Evolutionary conservation across 1,140 invertebrate species (phyloP), one percentile per base, ranked within the genome.

Genomic region (Dendrolimus punctatus): DNA sequence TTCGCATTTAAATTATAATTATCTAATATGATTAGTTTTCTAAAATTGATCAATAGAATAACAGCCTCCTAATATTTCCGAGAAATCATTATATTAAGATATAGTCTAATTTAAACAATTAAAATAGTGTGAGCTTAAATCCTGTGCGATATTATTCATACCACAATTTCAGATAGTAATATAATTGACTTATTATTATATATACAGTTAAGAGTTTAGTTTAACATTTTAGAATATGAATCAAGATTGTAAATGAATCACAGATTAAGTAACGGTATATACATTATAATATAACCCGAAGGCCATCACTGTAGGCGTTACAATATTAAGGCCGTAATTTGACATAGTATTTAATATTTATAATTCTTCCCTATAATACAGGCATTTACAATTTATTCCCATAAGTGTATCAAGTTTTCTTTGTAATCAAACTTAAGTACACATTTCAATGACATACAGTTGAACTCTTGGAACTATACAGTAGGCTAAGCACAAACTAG

Each of bases 211-310:
- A 57, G 46, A 55, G 41, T 57, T 46, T n/a, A n/a, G n/a, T n/a
- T 60, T 50, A 63, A 69, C 55, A 68, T 60, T 73, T 68, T 63
- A 76, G n/a, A 73, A 76, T 75, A 80, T 66, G 66, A 78, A 68
- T 66, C 71, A 73, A 76, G 73, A 79, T 78, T 83, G 74, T 83
- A 83, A 76, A 83, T 79, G 67, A 79, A 83, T 83, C 80, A 83
- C 80, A 83, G 80, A 71, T 73, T 70, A 73, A 74, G 69, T 76
- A 69, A 57, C 23, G 23, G 23, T 23, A 23, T 23, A 23, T 23
- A 23, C 23, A 69, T 76, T 71, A 69, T 78, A 71, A 76, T 74
- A 54, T 60, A 62, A 58, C 58, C 66, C 58, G 64, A 71, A 80
- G 73, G 77, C 76, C 76, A 62, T 71, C 38, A 54, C 49, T 59